phyloP scores from a whole-genome alignment of 2,797 vertebrate genomes.

The Lophius americanus region DNA sequence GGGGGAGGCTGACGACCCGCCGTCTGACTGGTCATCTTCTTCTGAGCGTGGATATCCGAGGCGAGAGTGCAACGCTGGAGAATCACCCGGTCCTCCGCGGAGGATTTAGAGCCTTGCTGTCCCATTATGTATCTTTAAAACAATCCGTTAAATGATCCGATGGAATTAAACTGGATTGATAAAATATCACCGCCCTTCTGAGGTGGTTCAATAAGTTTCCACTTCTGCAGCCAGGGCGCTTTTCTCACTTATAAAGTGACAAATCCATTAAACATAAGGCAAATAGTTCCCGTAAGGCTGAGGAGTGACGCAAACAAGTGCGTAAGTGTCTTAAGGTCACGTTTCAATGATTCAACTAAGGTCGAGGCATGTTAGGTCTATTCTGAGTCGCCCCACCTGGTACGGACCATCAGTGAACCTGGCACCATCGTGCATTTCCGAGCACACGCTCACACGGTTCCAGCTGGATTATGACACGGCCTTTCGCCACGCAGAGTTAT shows the following conservation, averaged over 20 bases:
- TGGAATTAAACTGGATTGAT: neutral
- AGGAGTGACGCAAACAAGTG: slow-evolving; percentile 49
- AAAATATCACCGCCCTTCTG: neutral
- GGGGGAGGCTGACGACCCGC: slow-evolving; percentile 7
- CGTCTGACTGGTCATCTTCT: slow-evolving; percentile 16
- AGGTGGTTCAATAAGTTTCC: neutral
- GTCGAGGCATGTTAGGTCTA: slow-evolving; percentile 52
- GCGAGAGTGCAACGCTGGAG: slow-evolving; percentile 46
- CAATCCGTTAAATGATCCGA: neutral
- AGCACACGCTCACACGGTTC: neutral
- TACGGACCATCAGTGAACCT: slow-evolving; percentile 45
- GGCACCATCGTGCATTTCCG: slow-evolving; percentile 20
- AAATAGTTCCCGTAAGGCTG: slow-evolving; percentile 65
- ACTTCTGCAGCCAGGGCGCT: neutral
- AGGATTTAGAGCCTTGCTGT: slow-evolving; percentile 72
- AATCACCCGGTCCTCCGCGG: slow-evolving; percentile 55
- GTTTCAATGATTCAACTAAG: slow-evolving; percentile 8
- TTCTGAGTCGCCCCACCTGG: slow-evolving; percentile 76
- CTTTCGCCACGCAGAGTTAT: neutral
- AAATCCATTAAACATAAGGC: neutral
- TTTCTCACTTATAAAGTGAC: slow-evolving; percentile 39
- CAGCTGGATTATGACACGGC: no score
- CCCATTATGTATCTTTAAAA: slow-evolving; percentile 60
- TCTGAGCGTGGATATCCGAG: slow-evolving; percentile 48
- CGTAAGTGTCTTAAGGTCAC: slow-evolving; percentile 13